Conservation (phyloP, 2,888 invertebrate genomes). For the Cantharis flavilabris region DNA sequence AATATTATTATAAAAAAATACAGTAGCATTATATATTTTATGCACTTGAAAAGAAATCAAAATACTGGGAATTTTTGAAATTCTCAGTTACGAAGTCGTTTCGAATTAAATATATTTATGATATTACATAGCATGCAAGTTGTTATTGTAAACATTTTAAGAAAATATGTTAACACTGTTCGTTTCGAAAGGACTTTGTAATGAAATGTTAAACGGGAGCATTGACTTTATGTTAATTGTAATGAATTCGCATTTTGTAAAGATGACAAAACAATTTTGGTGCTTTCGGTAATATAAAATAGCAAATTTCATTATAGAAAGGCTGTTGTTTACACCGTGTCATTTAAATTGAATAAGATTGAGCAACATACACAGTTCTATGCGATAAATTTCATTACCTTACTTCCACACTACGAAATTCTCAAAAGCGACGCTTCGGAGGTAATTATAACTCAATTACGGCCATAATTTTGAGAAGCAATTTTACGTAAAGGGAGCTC, state of each 20-base stretch:
- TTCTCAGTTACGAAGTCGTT: background rate
- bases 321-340: conserved; percentile 24
- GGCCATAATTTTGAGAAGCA: conserved; percentile 16
- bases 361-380: conserved; percentile 22
- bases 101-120: background rate
- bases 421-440: conserved; percentile 29
- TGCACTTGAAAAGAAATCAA: background rate
- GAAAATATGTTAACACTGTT: background rate
- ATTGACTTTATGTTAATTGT: conserved; percentile 12
- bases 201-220: conserved; percentile 12
- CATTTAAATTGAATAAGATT: conserved; percentile 29
- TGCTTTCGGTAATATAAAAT: conserved; percentile 14
- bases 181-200: conserved; percentile 10
- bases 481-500: conserved; percentile 7
- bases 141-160: conserved; percentile 1
- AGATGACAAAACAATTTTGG: conserved; percentile 28
- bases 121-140: conserved; percentile 1
- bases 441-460: conserved; percentile 31
- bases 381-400: conserved; percentile 32
- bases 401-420: conserved; percentile 20
- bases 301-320: conserved; percentile 29
- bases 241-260: conserved; percentile 9
- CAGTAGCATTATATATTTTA: conserved; percentile 3
- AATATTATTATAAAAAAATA: background rate
- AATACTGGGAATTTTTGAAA: background rate